Conservation (phyloP, 92 coral and sea anemone species). For the Pocillopora meandrina region DNA sequence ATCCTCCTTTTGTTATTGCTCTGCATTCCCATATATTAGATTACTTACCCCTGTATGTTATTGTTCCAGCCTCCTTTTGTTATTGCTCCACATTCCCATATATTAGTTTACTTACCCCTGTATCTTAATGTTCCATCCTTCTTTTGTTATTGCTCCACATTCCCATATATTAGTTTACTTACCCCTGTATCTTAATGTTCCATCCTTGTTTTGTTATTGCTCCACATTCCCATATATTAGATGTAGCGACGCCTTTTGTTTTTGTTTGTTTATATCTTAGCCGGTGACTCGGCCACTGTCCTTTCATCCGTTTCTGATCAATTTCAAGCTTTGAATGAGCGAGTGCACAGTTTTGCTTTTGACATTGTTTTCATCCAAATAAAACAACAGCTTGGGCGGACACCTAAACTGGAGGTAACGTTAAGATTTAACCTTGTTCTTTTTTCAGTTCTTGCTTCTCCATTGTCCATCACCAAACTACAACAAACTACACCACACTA, state of each 20-base stretch:
- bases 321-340: slow-evolving; percentile 87
- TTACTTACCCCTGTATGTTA: not conserved
- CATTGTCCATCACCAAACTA: too few species aligned
- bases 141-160: too few species aligned
- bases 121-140: not conserved
- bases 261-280: slow-evolving; percentile 10
- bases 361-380: slow-evolving; percentile 92
- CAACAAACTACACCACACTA: too few species aligned
- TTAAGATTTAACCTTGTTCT: not conserved
- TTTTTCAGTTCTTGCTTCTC: too few species aligned
- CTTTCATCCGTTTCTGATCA: slow-evolving; percentile 69
- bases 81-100: too few species aligned
- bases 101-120: not conserved
- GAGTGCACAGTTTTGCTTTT: slow-evolving; percentile 87
- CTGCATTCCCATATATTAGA: not conserved
- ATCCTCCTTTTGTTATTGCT: not conserved
- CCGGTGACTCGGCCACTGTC: slow-evolving; percentile 58
- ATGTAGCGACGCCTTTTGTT: not conserved
- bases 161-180: too few species aligned
- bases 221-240: not conserved
- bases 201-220: not conserved
- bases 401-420: slow-evolving; percentile 81
- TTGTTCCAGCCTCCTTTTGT: not conserved
- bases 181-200: not conserved
- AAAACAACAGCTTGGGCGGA: slow-evolving; percentile 71